Evolutionary conservation across 1,140 invertebrate genomes (phyloP).

Genomic region (Odontomachus brunneus): DNA sequence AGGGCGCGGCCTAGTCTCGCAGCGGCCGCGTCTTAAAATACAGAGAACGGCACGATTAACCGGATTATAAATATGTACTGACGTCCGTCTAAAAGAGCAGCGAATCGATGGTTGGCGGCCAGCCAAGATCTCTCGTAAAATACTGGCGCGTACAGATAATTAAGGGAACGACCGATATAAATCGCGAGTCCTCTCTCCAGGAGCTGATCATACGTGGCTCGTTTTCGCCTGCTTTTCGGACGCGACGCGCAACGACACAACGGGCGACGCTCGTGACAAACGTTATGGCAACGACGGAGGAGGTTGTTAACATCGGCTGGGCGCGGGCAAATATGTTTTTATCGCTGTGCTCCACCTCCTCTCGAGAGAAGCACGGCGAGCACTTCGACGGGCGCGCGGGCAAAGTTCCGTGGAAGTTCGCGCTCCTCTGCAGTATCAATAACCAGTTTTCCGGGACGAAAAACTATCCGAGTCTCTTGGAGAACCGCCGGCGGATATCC

Average conservation of each 20-base stretch:
- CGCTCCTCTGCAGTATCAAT: constrained; percentile 70
- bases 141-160: constrained; percentile 49
- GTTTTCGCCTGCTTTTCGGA: constrained; percentile 20
- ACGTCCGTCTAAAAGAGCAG: constrained; percentile 8
- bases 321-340: constrained; percentile 78
- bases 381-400: constrained; percentile 17
- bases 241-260: not conserved
- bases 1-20: not conserved
- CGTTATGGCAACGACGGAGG: constrained; percentile 53
- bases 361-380: constrained; percentile 44
- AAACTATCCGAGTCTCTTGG: constrained; percentile 71
- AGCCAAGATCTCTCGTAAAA: constrained; percentile 58
- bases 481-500: constrained; percentile 71
- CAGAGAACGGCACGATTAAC: constrained; percentile 40
- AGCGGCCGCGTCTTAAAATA: constrained; percentile 52
- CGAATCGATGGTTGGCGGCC: constrained; percentile 55
- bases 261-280: constrained; percentile 54
- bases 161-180: constrained; percentile 54
- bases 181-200: constrained; percentile 60
- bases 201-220: not conserved
- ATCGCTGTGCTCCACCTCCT: constrained; percentile 52
- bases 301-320: constrained; percentile 71
- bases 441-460: constrained; percentile 73
- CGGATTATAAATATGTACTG: constrained; percentile 56
- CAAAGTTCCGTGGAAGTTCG: constrained; percentile 67